Evolutionary conservation across 1,140 invertebrate species (phyloP), one percentile per base, ranked within the genome.

Genomic region (Helicoverpa zea): DNA sequence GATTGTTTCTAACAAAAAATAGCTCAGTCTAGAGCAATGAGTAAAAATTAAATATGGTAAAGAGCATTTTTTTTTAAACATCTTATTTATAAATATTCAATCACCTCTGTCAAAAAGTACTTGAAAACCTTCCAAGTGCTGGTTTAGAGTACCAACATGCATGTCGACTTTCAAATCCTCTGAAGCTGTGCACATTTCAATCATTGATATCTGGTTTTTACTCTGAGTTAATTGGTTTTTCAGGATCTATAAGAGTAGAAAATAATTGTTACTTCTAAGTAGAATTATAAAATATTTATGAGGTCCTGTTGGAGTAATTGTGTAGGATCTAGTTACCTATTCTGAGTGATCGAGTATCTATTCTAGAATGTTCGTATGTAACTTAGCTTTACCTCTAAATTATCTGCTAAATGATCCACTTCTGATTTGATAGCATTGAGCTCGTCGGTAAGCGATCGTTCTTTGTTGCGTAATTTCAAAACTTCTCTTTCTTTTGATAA

Each of bases 161-260:
- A 75, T 66, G 76, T 86, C 61, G 10, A 88, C 86, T 84, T 93
- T 94, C 29, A 75, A 73, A 68, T 86, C 85, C 79, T 94, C 92
- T 5, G 92, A 91, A 4, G 77, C 79, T 54, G 66, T 87, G 56
- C 90, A 93, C 54, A 93, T 90, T 18, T 89, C 85, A n/a, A 89
- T 89, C 80, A 90, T 88, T 66, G 86, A 84, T 64, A 89, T 87
- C 83, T 92, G 90, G 56, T 86, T 77, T 14, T 84, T 84, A 14
- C 82, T 66, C 81, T 90, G 81, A 9, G 83, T 84, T 35, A 93
- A 88, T 84, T 89, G 43, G 11, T 84, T 78, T 74, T 87, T 87
- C 13, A 89, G 51, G 35, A 85, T 84, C 91, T 94, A 54, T 7
- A 5, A 43, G 35, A 43, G 9, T 9, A 43, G 30, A 83, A 72